A percentile compares a stretch with the other conserved stretches of the same genome.
Evolutionary conservation across 2,113 vertebrate genomes (phyloP).

Genomic region (Oncorhynchus clarkii): DNA sequence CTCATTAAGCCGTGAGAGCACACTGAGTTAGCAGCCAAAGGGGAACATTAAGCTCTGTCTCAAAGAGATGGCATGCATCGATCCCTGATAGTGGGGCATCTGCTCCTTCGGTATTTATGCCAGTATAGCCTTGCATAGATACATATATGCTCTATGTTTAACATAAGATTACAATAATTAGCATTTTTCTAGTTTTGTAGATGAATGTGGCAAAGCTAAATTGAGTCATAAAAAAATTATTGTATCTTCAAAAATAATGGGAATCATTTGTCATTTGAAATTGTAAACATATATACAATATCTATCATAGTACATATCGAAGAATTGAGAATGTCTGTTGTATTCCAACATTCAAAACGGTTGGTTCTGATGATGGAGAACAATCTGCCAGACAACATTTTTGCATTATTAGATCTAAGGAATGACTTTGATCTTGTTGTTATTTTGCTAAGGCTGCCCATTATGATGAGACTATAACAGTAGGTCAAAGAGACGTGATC

Average conservation of each 20-base stretch:
- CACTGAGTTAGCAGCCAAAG: conserved; percentile 38
- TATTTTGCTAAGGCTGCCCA: not conserved
- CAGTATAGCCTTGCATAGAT: not conserved
- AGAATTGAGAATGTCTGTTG: not conserved
- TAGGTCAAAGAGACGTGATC: no score
- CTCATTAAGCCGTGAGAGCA: conserved; percentile 37
- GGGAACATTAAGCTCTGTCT: conserved; percentile 43
- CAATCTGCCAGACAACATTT: not conserved
- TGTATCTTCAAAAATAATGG: no score
- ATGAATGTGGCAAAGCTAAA: not conserved
- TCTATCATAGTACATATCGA: no score
- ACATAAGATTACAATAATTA: no score
- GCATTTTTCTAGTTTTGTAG: not conserved
- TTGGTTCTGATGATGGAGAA: not conserved
- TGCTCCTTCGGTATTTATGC: conserved; percentile 8
- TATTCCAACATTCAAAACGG: not conserved
- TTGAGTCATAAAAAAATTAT: no score
- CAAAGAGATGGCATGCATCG: conserved; percentile 39
- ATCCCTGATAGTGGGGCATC: conserved; percentile 36
- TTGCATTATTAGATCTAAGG: not conserved
- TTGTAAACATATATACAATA: no score
- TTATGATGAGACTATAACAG: not conserved
- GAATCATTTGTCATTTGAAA: no score
- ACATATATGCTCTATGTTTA: not conserved
- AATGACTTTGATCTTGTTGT: not conserved